These are phyloP conservation scores for Ellobius talpinus DNA, from an alignment of 2,113 vertebrate species.

Conservation along the genomic window DNA sequence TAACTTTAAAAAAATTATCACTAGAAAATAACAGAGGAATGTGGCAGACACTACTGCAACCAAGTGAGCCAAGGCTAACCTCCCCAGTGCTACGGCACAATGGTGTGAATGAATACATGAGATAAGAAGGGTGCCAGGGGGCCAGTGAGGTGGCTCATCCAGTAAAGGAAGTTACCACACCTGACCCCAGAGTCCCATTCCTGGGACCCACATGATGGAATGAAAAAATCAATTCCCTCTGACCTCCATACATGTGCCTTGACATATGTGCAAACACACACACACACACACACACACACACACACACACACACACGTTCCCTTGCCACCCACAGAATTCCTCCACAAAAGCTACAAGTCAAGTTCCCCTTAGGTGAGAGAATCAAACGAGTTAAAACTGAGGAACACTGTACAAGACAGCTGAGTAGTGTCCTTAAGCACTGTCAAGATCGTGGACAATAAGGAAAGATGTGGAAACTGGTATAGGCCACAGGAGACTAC, in stretches of 20 bases:
- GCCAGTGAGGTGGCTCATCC: neutral
- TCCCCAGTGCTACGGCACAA: neutral
- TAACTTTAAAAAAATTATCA: neutral
- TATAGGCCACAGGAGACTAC: neutral
- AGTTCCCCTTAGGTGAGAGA: neutral
- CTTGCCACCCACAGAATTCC: neutral
- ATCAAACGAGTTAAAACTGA: slow-evolving; percentile 10
- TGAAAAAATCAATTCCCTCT: neutral
- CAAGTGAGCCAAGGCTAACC: neutral
- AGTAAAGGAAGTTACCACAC: neutral
- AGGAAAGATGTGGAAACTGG: neutral
- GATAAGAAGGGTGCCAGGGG: neutral
- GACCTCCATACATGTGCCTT: neutral
- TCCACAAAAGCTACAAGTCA: neutral
- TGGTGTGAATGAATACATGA: neutral
- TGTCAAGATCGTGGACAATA: neutral
- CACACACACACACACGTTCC: neutral
- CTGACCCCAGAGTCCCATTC: neutral
- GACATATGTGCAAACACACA: neutral
- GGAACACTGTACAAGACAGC: neutral
- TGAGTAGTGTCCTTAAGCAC: neutral
- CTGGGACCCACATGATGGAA: too few relatives aligned
- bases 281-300: neutral
- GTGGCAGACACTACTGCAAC: neutral
- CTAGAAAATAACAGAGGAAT: neutral